Base-by-base conservation (phyloP, 2,113 vertebrate genomes). In the Lycaon pictus region DNA sequence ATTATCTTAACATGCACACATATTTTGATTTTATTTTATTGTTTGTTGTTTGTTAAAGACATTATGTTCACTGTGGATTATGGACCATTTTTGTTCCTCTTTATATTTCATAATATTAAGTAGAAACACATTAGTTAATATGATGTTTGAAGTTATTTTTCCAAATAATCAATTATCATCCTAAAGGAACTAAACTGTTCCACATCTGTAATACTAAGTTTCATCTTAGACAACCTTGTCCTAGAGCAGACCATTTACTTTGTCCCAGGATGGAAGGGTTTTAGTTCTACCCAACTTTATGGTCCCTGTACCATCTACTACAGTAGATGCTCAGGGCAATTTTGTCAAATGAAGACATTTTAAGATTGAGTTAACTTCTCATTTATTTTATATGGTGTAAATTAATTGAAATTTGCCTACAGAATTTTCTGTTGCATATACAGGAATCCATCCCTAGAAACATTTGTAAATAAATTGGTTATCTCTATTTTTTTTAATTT, bases 31-130 rank as follows among this genome's bases (percentile, higher is more conserved):
- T 88, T 35, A 0, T 65, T 80, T 76, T 71, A 48, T 79, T 60
- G 32, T 53, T n/a, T 43, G 65, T 15, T 74, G 53, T 37, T 29
- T 77, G 29, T 9, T 13, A 56, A 88, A 74, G 8, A 0, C 29
- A 74, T 37, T 71, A 77, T 81, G 5, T 74, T 1, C 23, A 29
- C 2, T 69, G 12, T 60, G 13, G n/a, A 53, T 58, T 90, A n/a
- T 69, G 27, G 3, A 29, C 5, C 16, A 19, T 72, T 86, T 69
- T 74, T 37, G 7, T 51, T 29, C 27, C 35, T 65, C 10, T 72
- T 69, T 60, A 43, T n/a, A 60, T 43, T 27, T 11, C 51, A 88
- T 79, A 87, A 82, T 87, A 55, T 43, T 89, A 72, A 95, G 92
- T 69, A 67, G 4, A 85, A 95, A 55, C 1, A 25, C 3, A 43